Base-by-base conservation (phyloP, 2,888 invertebrate genomes). In the Terebella lapidaria region DNA sequence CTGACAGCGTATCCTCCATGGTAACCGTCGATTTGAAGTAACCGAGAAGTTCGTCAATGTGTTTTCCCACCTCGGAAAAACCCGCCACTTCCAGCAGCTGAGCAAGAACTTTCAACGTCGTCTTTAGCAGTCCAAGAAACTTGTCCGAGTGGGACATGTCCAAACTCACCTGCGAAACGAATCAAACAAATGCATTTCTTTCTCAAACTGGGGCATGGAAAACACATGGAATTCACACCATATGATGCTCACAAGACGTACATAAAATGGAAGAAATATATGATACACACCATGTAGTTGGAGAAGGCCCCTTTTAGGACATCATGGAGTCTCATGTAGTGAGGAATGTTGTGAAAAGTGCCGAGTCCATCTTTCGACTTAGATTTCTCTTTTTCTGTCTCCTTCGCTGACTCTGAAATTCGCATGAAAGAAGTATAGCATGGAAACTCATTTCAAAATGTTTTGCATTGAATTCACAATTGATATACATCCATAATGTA, bases 311-410 rank as follows among this genome's bases (percentile, higher is more conserved):
- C 88, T 76, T 87, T 88, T 59, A 94, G 78, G 57, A 87, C 86
- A 60, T 91, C 91, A 79, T 90, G 90, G 62, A 94, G 84, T 80
- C 89, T 90, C 84, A 91, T 85, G 78, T 94, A 94, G 77, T 92
- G 89, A 0, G 90, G 87, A 62, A 88, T 86, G 60, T 75, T 76
- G 62, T 79, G 76, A 67, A 83, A 84, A 25, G 75, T 66, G 24
- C 80, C 80, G 24, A 79, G 63, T 0, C 73, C 73, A 30, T 78
- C 79, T 60, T 78, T 79, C 52, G 55, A 58, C 46, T 76, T 57
- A 10, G 26, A 76, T 58, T 74, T 76, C 28, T 79, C 77, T 5
- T 64, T 66, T 54, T 76, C 75, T 47, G 76, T 76, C n/a, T 72
- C 72, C 62, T 77, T 74, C 5, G 42, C 20, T 22, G 56, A 0